phyloP scores from a whole-genome alignment of 2,888 invertebrate species.

The Trilocha varians region DNA sequence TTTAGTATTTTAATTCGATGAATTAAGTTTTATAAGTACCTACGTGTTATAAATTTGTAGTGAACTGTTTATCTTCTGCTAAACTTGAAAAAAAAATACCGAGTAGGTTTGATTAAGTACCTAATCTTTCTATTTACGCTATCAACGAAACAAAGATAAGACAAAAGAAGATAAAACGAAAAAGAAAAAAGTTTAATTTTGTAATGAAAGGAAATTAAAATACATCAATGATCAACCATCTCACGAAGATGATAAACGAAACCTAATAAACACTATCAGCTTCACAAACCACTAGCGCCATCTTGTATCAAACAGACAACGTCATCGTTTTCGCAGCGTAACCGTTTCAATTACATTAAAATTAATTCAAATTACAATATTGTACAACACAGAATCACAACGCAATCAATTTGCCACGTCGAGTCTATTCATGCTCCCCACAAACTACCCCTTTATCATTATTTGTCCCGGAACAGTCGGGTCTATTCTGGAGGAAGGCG shows the following conservation, averaged over 20 bases:
- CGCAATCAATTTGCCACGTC: slow-evolving; percentile 64
- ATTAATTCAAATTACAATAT: slow-evolving; percentile 28
- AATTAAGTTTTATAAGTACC: too few species aligned
- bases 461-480: slow-evolving; percentile 17
- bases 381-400: slow-evolving; percentile 50
- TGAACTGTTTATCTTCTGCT: too few species aligned
- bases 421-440: slow-evolving; percentile 29
- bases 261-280: neutral
- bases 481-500: slow-evolving; percentile 29
- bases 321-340: neutral
- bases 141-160: too few species aligned
- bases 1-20: slow-evolving; percentile 2
- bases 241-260: neutral
- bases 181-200: too few species aligned
- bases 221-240: neutral
- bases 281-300: slow-evolving; percentile 23
- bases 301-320: slow-evolving; percentile 21
- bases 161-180: too few species aligned
- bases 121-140: too few species aligned
- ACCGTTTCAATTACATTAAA: neutral
- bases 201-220: too few species aligned
- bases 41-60: too few species aligned
- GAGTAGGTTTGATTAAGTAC: too few species aligned
- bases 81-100: too few species aligned
- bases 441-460: slow-evolving; percentile 47